Conservation (phyloP, 2,797 vertebrate genomes). For the Mergus octosetaceus region DNA sequence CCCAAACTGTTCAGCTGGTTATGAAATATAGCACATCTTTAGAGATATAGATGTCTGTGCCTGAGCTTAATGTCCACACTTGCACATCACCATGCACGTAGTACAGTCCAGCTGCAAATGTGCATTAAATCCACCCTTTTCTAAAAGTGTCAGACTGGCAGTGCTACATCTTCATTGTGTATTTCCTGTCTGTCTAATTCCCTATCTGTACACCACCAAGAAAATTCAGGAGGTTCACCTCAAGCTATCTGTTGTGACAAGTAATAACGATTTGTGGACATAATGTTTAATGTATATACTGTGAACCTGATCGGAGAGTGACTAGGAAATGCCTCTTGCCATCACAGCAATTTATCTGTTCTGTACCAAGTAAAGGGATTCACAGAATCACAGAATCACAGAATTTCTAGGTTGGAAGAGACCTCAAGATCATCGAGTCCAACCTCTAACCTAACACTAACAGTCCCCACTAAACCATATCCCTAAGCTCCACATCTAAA, state of each 20-base stretch:
- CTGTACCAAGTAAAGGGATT: background rate
- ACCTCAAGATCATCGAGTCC: too few species aligned
- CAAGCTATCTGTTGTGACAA: background rate
- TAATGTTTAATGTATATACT: rapidly evolving
- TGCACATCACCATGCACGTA: background rate
- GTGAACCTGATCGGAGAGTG: background rate
- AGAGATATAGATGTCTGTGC: background rate
- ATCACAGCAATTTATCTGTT: background rate
- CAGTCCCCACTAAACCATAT: too few species aligned
- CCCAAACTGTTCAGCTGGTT: background rate
- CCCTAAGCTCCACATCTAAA: too few species aligned
- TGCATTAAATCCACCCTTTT: background rate
- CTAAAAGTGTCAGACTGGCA: background rate
- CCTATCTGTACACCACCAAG: background rate
- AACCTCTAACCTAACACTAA: too few species aligned
- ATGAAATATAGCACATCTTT: background rate
- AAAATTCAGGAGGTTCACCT: background rate
- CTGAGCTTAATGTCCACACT: background rate
- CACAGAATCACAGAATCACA: too few species aligned
- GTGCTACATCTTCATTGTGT: rapidly evolving
- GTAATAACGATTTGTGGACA: background rate
- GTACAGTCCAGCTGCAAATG: background rate
- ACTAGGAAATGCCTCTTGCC: background rate
- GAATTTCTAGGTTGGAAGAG: too few species aligned
- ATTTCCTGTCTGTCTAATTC: background rate